Base-by-base conservation (phyloP, 1,140 invertebrate species). In the Leptinotarsa defecta region DNA sequence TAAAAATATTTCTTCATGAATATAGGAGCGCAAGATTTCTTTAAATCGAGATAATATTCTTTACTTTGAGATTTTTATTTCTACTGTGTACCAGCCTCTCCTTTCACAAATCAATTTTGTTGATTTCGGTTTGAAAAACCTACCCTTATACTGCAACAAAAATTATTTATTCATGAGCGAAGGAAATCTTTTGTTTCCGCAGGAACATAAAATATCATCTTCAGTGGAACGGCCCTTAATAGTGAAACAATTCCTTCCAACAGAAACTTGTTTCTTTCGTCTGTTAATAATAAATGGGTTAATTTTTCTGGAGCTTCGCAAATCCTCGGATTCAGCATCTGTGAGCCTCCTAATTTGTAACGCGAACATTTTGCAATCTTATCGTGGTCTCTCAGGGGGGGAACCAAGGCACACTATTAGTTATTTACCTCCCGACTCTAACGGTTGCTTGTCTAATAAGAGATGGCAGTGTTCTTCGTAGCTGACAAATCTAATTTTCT, bases 271-370 rank as follows among this genome's bases (percentile, higher is more conserved):
- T 78, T 81, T 77, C 77, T 81, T 78, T 77, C 74, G 78, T 78
- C 71, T 79, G 79, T 83, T 83, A 83, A 83, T 83, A 81, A 81
- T 83, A 79, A 78, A 81, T 83, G 80, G 80, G 77, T 83, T 82
- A 81, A 81, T 83, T 83, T 82, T 82, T 81, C 81, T 77, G 76
- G 78, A 75, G 79, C 76, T 78, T 79, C 75, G 76, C 76, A 82
- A 82, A 82, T 81, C 77, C 76, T 68, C 67, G 76, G 78, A 79
- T 83, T 80, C 77, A 79, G 71, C 80, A 65, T 73, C 72, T 75
- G 70, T 77, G 74, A 81, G 75, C 77, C 74, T 74, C 74, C 80
- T 82, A 82, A 82, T 82, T 82, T 82, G 81, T 82, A 81, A 82
- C 77, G 74, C 75, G 79, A 79, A 74, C 75, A 78, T 77, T 81